phyloP scores from a whole-genome alignment of 2,888 invertebrate genomes.

The Ephialtes manifestator region DNA sequence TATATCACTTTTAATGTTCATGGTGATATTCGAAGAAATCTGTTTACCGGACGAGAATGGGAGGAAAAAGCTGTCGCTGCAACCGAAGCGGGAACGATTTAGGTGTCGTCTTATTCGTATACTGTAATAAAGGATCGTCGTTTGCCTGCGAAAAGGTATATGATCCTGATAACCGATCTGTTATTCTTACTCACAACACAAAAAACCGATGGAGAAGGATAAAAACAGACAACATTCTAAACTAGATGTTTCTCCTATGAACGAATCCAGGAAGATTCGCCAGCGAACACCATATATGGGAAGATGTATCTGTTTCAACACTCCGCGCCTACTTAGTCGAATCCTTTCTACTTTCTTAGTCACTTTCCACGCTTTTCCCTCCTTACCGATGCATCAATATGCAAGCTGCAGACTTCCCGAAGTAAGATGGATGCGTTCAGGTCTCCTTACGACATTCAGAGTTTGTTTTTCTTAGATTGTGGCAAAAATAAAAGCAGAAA shows the following conservation, averaged over 20 bases:
- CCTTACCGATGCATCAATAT: conserved; percentile 78
- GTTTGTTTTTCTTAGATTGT: conserved; percentile 75
- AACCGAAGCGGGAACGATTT: conserved; percentile 22
- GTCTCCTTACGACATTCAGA: conserved; percentile 69
- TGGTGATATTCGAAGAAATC: conserved; percentile 49
- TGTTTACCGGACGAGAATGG: conserved; percentile 51
- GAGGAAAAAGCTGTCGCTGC: neutral
- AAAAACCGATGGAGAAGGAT: neutral
- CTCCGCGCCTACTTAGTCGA: conserved; percentile 62
- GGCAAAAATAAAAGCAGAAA: conserved; percentile 60
- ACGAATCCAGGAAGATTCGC: conserved; percentile 5
- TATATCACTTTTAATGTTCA: too few relatives aligned
- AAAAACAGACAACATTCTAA: neutral
- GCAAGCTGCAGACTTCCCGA: conserved; percentile 71
- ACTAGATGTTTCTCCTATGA: neutral
- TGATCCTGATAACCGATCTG: neutral
- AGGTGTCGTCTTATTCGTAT: neutral
- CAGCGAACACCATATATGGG: conserved; percentile 31
- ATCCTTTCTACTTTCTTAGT: conserved; percentile 47
- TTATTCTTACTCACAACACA: neutral
- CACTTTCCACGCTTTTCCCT: conserved; percentile 23
- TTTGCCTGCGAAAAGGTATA: neutral
- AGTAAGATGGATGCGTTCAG: conserved; percentile 72
- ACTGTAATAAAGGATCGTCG: conserved; percentile 5
- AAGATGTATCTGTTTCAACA: conserved; percentile 47